Evolutionary conservation across 1,140 invertebrate genomes (phyloP).

Genomic region (Tribolium castaneum): DNA sequence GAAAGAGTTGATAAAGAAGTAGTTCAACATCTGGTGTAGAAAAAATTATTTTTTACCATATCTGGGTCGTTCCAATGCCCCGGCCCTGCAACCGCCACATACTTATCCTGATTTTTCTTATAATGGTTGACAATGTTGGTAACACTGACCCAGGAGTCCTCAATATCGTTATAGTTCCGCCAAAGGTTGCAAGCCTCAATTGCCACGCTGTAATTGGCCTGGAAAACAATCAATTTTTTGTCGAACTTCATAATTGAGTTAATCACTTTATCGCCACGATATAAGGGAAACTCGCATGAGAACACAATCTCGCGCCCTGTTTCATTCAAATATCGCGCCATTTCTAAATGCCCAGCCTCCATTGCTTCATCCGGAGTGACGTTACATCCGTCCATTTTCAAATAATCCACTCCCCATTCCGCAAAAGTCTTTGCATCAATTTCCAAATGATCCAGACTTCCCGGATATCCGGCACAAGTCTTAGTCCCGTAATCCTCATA

Average conservation of each 20-base stretch:
- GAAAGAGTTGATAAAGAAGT: too few relatives aligned
- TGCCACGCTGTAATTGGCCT: constrained; percentile 79
- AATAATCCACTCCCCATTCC: constrained; percentile 88
- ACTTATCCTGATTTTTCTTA: constrained; percentile 76
- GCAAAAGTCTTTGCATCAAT: constrained; percentile 85
- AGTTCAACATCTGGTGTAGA: too few relatives aligned
- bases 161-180: constrained; percentile 88
- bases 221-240: constrained; percentile 10
- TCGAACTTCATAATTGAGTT: background rate
- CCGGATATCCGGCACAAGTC: constrained; percentile 89
- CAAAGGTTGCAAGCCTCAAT: constrained; percentile 84
- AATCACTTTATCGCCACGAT: constrained; percentile 66
- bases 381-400: constrained; percentile 91
- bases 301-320: constrained; percentile 86
- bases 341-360: constrained; percentile 68
- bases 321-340: constrained; percentile 77
- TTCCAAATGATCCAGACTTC: constrained; percentile 78
- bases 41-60: constrained; percentile 72
- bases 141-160: constrained; percentile 81
- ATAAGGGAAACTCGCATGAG: constrained; percentile 89
- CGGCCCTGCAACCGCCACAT: constrained; percentile 79
- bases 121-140: constrained; percentile 82
- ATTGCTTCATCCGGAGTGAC: constrained; percentile 69
- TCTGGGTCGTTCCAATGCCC: constrained; percentile 93
- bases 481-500: constrained; percentile 88